Conservation (phyloP, 2,797 vertebrate species). For the Atherinosoma microstoma region DNA sequence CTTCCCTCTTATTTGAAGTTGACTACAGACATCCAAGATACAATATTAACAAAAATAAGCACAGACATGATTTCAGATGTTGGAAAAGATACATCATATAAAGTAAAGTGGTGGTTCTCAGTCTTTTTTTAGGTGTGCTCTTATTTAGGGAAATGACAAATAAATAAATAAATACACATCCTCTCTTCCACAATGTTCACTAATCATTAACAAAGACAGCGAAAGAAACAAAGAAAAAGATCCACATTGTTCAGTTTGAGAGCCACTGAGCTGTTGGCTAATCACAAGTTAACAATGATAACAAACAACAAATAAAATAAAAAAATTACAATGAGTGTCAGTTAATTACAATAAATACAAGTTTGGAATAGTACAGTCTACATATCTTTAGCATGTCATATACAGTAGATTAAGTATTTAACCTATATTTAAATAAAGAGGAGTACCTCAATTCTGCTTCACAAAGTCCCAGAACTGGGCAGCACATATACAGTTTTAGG, state of each 20-base stretch:
- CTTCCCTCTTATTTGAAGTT: constrained; percentile 15
- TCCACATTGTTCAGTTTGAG: not conserved
- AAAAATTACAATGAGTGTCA: constrained; percentile 32
- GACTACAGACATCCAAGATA: constrained; percentile 10
- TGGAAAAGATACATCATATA: constrained; percentile 16
- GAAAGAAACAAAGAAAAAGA: not conserved
- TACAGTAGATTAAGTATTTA: constrained; percentile 18
- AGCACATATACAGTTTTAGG: constrained; percentile 36
- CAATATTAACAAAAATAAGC: constrained; percentile 19
- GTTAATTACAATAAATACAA: constrained; percentile 46
- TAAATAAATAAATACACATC: not conserved
- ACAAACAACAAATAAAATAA: constrained; percentile 47
- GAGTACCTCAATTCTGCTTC: constrained; percentile 12
- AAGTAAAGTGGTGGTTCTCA: not conserved
- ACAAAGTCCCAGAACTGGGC: constrained; percentile 11
- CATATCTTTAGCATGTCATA: constrained; percentile 15
- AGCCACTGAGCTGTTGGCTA: constrained; percentile 14
- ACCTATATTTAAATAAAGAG: constrained; percentile 9
- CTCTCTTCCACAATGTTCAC: not conserved
- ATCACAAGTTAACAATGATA: constrained; percentile 35
- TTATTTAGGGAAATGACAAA: not conserved
- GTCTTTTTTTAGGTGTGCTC: not conserved
- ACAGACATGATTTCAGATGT: constrained; percentile 19
- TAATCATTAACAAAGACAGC: not conserved
- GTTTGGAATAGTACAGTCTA: constrained; percentile 4